phyloP scores from a whole-genome alignment of 2,113 vertebrate species.

The Centropus unirufus region DNA sequence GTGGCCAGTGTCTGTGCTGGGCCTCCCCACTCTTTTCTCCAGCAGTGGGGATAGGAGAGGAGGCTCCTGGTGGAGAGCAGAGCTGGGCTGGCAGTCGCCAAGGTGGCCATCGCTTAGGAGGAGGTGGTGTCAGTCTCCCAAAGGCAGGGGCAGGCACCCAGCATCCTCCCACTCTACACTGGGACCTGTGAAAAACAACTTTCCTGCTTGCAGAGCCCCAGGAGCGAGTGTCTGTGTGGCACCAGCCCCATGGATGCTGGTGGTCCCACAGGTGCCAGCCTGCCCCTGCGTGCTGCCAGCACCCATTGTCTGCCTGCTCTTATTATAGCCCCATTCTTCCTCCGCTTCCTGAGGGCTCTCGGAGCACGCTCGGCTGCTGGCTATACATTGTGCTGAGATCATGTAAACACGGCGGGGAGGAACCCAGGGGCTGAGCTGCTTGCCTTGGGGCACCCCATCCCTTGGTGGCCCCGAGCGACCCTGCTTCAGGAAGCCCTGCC shows the following conservation, averaged over 20 bases:
- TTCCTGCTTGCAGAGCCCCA: rapidly evolving
- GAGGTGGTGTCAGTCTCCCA: neutral
- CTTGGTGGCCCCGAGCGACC: neutral
- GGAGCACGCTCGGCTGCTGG: neutral
- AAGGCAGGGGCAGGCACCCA: neutral
- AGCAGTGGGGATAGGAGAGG: neutral
- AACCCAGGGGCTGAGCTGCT: rapidly evolving
- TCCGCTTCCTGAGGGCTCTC: neutral
- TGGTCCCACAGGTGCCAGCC: neutral
- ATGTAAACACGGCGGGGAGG: rapidly evolving
- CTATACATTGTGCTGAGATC: neutral
- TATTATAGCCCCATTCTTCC: neutral
- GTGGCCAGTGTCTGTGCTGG: neutral
- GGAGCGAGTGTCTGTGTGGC: neutral
- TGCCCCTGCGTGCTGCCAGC: neutral
- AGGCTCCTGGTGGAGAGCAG: neutral
- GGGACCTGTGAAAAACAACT: neutral
- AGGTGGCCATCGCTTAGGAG: neutral
- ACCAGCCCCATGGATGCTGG: neutral
- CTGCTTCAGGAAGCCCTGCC: neutral
- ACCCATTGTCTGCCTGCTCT: neutral
- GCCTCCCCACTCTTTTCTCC: neutral
- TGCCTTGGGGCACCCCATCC: neutral
- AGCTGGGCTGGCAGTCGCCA: neutral
- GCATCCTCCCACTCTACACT: rapidly evolving